These are phyloP conservation scores for Rhinolophus ferrumequinum DNA, from an alignment of 2,113 vertebrate genomes.

Conservation along the genomic window DNA sequence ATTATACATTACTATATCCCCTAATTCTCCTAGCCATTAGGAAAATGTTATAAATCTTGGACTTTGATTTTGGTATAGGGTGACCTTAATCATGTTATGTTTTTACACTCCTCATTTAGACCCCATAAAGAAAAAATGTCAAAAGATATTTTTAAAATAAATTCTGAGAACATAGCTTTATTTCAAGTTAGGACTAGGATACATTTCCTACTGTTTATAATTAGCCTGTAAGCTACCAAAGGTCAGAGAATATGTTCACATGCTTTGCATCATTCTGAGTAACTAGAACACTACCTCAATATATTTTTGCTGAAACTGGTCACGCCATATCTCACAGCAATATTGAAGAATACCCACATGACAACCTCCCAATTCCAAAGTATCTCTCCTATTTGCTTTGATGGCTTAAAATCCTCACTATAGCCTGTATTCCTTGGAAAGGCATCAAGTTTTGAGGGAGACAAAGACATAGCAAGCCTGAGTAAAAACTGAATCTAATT, in stretches of 20 bases:
- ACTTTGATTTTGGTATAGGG: background rate
- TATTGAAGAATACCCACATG: background rate
- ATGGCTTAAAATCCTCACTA: background rate
- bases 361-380: background rate
- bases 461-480: background rate
- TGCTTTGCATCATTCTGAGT: background rate
- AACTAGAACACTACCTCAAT: background rate
- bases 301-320: background rate
- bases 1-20: background rate
- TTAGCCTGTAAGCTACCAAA: background rate
- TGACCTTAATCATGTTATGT: slow-evolving; percentile 2
- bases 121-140: background rate
- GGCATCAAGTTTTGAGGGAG: background rate
- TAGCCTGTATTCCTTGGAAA: background rate
- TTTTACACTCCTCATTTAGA: background rate
- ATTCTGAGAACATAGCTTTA: background rate
- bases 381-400: background rate
- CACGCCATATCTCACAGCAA: background rate
- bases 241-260: background rate
- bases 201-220: background rate
- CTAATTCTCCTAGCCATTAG: background rate
- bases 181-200: background rate
- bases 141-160: slow-evolving; percentile 5
- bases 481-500: background rate
- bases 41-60: background rate